Evolutionary conservation across 2,888 invertebrate genomes (phyloP).

Genomic region (Mythimna loreyi): DNA sequence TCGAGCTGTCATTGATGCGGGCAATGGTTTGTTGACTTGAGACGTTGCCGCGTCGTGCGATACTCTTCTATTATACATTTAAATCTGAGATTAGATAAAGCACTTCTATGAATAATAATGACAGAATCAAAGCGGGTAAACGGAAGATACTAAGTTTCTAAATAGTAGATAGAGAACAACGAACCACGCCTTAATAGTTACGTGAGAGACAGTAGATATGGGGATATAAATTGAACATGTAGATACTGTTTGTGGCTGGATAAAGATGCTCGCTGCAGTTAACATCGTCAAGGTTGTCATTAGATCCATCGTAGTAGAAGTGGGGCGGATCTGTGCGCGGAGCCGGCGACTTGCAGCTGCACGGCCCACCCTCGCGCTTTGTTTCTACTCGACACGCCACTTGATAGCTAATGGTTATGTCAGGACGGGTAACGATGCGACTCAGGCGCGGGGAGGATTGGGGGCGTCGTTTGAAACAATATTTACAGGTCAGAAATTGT

Average conservation of each 20-base stretch:
- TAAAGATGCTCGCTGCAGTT: slow-evolving; percentile 26
- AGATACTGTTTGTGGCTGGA: neutral
- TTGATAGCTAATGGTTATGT: slow-evolving; percentile 62
- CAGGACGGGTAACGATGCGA: slow-evolving; percentile 59
- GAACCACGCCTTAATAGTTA: slow-evolving; percentile 2
- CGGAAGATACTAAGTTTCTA: slow-evolving; percentile 6
- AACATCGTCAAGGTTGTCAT: slow-evolving; percentile 24
- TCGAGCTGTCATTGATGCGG: slow-evolving; percentile 30
- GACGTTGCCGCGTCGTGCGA: slow-evolving; percentile 5
- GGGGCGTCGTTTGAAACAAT: slow-evolving; percentile 40
- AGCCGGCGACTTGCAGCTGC: slow-evolving; percentile 57
- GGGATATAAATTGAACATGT: slow-evolving; percentile 5
- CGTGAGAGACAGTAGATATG: neutral
- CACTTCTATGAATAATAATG: slow-evolving; percentile 24
- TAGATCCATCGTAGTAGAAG: slow-evolving; percentile 30
- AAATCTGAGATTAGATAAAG: slow-evolving; percentile 36
- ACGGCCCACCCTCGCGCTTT: slow-evolving; percentile 74
- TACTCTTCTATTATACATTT: slow-evolving; percentile 22
- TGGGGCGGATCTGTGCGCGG: slow-evolving; percentile 75
- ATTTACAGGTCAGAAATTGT: slow-evolving; percentile 26
- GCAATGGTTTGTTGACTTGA: slow-evolving; percentile 38
- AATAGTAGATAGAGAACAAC: slow-evolving; percentile 3
- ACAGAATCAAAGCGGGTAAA: slow-evolving; percentile 18
- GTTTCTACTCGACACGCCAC: slow-evolving; percentile 68
- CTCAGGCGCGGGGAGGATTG: slow-evolving; percentile 41